Conservation (phyloP, 2,888 invertebrate species). For the Drosophila siamana region DNA sequence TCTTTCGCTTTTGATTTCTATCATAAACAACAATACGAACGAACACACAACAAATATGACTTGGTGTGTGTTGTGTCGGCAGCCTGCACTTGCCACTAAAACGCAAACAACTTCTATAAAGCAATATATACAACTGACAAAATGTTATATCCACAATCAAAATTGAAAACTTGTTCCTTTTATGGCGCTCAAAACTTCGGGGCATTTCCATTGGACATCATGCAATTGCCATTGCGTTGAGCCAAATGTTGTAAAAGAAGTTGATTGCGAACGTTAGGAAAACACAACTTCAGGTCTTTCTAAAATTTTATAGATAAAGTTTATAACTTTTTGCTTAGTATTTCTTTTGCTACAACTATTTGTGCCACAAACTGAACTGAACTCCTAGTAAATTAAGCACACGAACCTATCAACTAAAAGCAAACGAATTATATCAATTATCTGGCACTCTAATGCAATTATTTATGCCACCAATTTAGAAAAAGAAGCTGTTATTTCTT, state of each 20-base stretch:
- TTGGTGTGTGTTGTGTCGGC: conserved; percentile 10
- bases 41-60: conserved; percentile 5
- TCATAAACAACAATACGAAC: conserved; percentile 17
- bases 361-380: too few relatives aligned
- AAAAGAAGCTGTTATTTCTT: too few relatives aligned
- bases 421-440: too few relatives aligned
- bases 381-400: too few relatives aligned
- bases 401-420: too few relatives aligned
- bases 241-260: not conserved
- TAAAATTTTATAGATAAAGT: too few relatives aligned
- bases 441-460: too few relatives aligned
- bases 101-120: conserved; percentile 19
- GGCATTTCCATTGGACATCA: conserved; percentile 1
- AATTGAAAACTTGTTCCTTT: conserved; percentile 35
- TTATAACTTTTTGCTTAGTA: too few relatives aligned
- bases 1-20: conserved; percentile 32
- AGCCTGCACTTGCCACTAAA: conserved; percentile 20
- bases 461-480: too few relatives aligned
- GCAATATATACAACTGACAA: not conserved
- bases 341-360: too few relatives aligned
- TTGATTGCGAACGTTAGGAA: not conserved
- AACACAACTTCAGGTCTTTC: not conserved
- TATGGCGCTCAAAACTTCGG: not conserved
- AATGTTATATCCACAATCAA: conserved; percentile 15
- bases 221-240: not conserved